Percentiles rank a stretch among this genome's conserved stretches.
These are phyloP conservation scores for Drosophila mauritiana DNA, from an alignment of 1,140 invertebrate genomes.

Conservation along the genomic window DNA sequence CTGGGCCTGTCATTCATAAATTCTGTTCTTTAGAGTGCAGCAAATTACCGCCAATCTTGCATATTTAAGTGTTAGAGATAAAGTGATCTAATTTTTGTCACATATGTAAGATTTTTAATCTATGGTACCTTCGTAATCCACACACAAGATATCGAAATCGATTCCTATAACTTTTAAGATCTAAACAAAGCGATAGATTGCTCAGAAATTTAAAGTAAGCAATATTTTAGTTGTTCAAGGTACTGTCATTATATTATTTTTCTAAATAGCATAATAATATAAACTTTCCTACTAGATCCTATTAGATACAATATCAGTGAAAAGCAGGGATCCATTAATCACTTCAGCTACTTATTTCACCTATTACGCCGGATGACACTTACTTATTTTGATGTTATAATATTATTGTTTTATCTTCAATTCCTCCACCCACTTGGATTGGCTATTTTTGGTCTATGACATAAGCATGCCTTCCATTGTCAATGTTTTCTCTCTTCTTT, in stretches of 20 bases:
- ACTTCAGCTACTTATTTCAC: not conserved
- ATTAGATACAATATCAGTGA: too few species aligned
- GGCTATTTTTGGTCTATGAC: conserved; percentile 18
- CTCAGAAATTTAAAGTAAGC: too few species aligned
- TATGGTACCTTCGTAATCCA: not conserved
- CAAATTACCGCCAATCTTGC: not conserved
- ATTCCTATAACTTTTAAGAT: too few species aligned
- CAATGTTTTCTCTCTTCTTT: conserved; percentile 26
- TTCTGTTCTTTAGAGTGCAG: conserved; percentile 11
- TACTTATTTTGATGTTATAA: not conserved
- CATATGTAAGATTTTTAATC: not conserved
- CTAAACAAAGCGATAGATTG: too few species aligned
- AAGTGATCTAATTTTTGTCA: conserved; percentile 8
- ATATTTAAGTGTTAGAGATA: conserved; percentile 1
- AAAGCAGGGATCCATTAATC: too few species aligned
- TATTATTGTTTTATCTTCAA: not conserved
- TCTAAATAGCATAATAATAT: too few species aligned
- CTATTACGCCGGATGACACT: conserved; percentile 12
- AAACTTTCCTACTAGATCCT: too few species aligned
- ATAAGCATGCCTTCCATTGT: conserved; percentile 47
- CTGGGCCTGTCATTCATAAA: conserved; percentile 14
- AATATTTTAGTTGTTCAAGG: too few species aligned
- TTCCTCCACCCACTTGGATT: not conserved
- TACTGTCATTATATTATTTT: too few species aligned
- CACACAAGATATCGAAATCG: too few species aligned